Evolutionary conservation across 1,140 invertebrate species (phyloP).

Genomic region (Zaprionus camerounensis): DNA sequence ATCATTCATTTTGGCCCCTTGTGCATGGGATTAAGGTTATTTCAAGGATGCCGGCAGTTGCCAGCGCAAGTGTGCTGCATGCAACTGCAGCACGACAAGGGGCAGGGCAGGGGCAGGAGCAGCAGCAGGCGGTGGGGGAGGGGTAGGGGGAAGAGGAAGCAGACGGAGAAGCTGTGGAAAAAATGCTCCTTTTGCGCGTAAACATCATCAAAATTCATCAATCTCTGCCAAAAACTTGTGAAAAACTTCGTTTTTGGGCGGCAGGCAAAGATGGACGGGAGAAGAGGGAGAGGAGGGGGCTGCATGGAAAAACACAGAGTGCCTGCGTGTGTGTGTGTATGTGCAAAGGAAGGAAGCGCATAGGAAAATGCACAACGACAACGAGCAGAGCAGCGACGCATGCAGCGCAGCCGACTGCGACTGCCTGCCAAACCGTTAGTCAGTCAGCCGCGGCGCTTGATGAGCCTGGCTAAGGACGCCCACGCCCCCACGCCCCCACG

Average conservation of each 20-base stretch:
- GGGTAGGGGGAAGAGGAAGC: not conserved
- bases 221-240: constrained; percentile 84
- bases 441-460: constrained; percentile 40
- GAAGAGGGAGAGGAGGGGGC: not conserved
- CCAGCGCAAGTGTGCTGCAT: constrained; percentile 16
- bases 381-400: constrained; percentile 60
- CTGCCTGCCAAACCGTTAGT: constrained; percentile 8
- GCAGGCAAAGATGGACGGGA: not conserved
- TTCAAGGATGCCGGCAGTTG: constrained; percentile 75
- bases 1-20: constrained; percentile 81
- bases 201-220: constrained; percentile 84
- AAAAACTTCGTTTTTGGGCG: constrained; percentile 57
- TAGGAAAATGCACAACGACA: constrained; percentile 36
- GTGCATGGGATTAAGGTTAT: constrained; percentile 82
- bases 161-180: constrained; percentile 38
- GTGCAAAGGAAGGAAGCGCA: constrained; percentile 39
- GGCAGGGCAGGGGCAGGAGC: not conserved
- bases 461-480: constrained; percentile 66
- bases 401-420: constrained; percentile 57
- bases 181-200: constrained; percentile 76
- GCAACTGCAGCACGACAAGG: constrained; percentile 26
- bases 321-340: constrained; percentile 32
- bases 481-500: constrained; percentile 39
- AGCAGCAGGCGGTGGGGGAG: not conserved
- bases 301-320: constrained; percentile 38